A percentile compares a stretch with the other conserved stretches of the same genome.
Conservation (phyloP, 1,140 invertebrate species). For the Colletes gigas region DNA sequence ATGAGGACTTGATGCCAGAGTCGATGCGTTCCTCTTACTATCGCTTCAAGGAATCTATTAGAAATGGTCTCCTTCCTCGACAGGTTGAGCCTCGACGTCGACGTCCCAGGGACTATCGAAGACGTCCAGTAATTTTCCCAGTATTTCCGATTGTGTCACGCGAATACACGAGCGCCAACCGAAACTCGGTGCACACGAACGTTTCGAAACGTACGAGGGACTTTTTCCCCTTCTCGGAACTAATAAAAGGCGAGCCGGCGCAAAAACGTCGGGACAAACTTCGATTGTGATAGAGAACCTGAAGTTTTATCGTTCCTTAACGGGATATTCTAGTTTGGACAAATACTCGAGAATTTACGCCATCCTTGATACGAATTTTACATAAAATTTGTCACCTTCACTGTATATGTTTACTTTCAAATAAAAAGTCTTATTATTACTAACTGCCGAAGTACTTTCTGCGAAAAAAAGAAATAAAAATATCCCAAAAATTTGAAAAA, state of each 20-base stretch:
- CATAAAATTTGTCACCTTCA: too few species aligned
- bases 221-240: background rate
- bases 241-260: background rate
- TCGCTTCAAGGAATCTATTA: slow-evolving; percentile 29
- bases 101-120: slow-evolving; percentile 1
- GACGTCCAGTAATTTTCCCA: background rate
- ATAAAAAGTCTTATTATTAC: too few species aligned
- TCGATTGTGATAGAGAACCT: background rate
- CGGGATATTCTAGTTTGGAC: too few species aligned
- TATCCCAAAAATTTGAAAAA: too few species aligned
- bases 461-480: too few species aligned
- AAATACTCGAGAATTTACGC: too few species aligned
- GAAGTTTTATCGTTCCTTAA: too few species aligned
- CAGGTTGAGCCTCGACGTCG: background rate
- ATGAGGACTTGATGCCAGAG: slow-evolving; percentile 38
- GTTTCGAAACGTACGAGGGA: background rate
- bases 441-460: too few species aligned
- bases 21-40: slow-evolving; percentile 27
- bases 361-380: too few species aligned
- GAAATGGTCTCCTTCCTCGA: slow-evolving; percentile 30
- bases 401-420: too few species aligned
- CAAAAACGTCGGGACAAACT: background rate
- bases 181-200: background rate
- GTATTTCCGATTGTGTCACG: background rate
- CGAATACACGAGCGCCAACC: background rate